Evolutionary conservation across 2,888 invertebrate species (phyloP).

Genomic region (Hololepta plana): DNA sequence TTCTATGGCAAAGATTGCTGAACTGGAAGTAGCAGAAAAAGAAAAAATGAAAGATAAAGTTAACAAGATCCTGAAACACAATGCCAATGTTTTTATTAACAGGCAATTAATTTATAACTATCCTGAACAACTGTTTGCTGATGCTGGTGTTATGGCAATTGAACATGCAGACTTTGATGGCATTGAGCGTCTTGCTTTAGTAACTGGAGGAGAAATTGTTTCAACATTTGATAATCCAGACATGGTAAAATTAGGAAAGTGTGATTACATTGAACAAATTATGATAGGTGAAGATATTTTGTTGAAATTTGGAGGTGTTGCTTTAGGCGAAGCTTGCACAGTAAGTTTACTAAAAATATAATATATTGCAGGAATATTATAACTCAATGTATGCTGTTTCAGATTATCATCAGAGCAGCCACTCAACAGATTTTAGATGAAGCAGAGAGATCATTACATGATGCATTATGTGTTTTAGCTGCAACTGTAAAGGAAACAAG

Average conservation of each 20-base stretch:
- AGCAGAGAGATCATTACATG: slow-evolving; percentile 94
- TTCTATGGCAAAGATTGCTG: slow-evolving; percentile 90
- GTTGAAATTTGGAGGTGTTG: slow-evolving; percentile 86
- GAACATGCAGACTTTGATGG: slow-evolving; percentile 99
- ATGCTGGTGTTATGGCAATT: slow-evolving; percentile 96
- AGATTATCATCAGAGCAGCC: slow-evolving; percentile 92
- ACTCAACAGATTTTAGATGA: slow-evolving; percentile 98
- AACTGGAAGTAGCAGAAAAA: slow-evolving; percentile 93
- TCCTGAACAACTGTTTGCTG: slow-evolving; percentile 97
- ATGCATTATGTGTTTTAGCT: slow-evolving; percentile 91
- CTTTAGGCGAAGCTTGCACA: slow-evolving; percentile 91
- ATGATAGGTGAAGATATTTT: slow-evolving; percentile 96
- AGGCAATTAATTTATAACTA: slow-evolving; percentile 99
- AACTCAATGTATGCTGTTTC: no score
- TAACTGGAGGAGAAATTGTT: slow-evolving; percentile 95
- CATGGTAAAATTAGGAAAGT: slow-evolving; percentile 79
- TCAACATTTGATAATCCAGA: slow-evolving; percentile 96
- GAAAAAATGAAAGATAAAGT: slow-evolving; percentile 99
- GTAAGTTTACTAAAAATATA: no score
- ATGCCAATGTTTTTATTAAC: slow-evolving; percentile 96
- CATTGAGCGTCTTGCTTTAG: slow-evolving; percentile 90
- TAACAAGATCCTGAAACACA: slow-evolving; percentile 83
- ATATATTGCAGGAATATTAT: no score
- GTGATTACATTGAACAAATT: slow-evolving; percentile 92
- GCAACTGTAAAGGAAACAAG: slow-evolving; percentile 90